Base-by-base conservation (phyloP, 2,797 vertebrate species). In the Sebastes kiyomatsui region DNA sequence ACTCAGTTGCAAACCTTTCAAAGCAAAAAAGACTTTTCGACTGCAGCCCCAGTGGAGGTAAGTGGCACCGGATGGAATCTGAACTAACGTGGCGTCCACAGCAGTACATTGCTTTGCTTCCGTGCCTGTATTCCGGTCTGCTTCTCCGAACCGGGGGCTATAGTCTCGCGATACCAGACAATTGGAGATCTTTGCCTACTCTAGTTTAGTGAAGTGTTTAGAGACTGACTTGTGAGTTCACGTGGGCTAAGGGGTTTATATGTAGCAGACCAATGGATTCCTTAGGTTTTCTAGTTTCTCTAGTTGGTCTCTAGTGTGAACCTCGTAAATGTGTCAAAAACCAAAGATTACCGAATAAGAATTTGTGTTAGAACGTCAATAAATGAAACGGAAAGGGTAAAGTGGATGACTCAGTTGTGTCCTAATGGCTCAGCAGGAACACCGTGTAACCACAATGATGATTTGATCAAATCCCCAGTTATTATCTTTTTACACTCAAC, bases 401-500 rank as follows among this genome's bases (percentile, higher is more conserved):
- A 71, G 69, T 33, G 52, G 65, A 82, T 79, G 89, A 73, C 42
- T 87, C 66, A 72, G 70, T 12, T 14, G 46, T 70, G 83, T 79
- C 68, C 76, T 58, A 61, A 81, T 72, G 72, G 60, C 88, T 88
- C 84, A 83, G 87, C 84, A 86, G 82, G 81, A 90, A 75, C 46
- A 16, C 60, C 1, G 54, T 59, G 32, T 52, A 86, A 87, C 86
- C 87, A 75, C 84, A 87, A 52, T 27, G 62, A 60, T 83, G 79
- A 83, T 56, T 71, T 79, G 79, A 75, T 33, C 68, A 22, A 35
- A 1, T 80, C 69, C 79, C 70, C 81, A 82, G 65, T 90, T 86
- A 91, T 89, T 84, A 91, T 87, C 90, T 65, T 74, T 74, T 87
- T 92, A 82, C 67, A 46, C 79, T 81, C 66, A 76, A 77, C 77